Evolutionary conservation across 2,113 vertebrate species (phyloP).

Genomic region (Struthio camelus): DNA sequence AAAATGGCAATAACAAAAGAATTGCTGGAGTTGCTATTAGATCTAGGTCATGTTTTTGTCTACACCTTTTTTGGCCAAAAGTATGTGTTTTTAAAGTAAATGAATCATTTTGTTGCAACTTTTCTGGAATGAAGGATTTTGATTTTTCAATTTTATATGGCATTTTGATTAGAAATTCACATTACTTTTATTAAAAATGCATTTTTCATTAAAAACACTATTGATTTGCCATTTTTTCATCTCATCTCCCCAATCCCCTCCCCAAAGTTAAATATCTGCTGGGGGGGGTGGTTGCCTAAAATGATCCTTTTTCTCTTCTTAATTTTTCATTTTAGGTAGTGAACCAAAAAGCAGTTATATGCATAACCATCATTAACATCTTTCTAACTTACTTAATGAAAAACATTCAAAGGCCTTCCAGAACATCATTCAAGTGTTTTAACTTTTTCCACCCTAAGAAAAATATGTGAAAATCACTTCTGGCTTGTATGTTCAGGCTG

Average conservation of each 20-base stretch:
- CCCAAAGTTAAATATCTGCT: slow-evolving; percentile 49
- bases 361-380: slow-evolving; percentile 42
- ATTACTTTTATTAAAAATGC: not conserved
- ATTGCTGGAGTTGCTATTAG: not conserved
- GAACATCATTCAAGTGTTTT: slow-evolving; percentile 48
- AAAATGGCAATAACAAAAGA: not conserved
- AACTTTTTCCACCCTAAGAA: slow-evolving; percentile 32
- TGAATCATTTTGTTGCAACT: not conserved
- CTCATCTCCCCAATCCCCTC: not conserved
- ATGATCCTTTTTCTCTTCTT: slow-evolving; percentile 19
- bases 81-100: not conserved
- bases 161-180: not conserved
- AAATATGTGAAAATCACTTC: slow-evolving; percentile 21
- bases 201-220: not conserved
- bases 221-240: slow-evolving; percentile 34
- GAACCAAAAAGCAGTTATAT: slow-evolving; percentile 58
- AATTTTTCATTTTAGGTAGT: slow-evolving; percentile 30
- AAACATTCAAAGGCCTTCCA: slow-evolving; percentile 49
- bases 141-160: not conserved
- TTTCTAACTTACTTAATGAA: slow-evolving; percentile 50
- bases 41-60: not conserved
- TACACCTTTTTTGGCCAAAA: not conserved
- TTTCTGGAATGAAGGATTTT: not conserved
- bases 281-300: slow-evolving; percentile 30
- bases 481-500: not conserved